These are phyloP conservation scores for Xiphorhynchus elegans DNA, from an alignment of 2,113 vertebrate genomes.

Conservation along the genomic window DNA sequence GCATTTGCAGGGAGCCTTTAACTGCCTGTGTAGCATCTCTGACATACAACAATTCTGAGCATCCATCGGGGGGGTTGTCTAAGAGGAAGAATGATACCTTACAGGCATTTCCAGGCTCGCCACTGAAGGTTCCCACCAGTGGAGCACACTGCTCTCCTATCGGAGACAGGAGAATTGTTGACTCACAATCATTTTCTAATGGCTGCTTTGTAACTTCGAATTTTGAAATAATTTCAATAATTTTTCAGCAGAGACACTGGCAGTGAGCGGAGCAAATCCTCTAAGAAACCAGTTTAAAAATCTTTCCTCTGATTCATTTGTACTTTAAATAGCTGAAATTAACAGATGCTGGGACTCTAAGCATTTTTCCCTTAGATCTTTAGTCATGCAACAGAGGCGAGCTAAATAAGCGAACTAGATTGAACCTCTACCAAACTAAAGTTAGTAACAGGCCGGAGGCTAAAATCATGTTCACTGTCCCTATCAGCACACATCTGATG, in stretches of 20 bases:
- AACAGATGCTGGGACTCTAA: conserved; percentile 54
- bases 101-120: background rate
- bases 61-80: background rate
- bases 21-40: background rate
- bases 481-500: conserved; percentile 32
- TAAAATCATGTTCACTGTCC: conserved; percentile 58
- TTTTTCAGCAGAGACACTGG: background rate
- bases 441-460: conserved; percentile 68
- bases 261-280: background rate
- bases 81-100: background rate
- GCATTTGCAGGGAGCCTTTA: background rate
- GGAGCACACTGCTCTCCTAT: background rate
- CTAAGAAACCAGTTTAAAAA: background rate
- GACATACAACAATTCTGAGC: background rate
- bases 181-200: background rate
- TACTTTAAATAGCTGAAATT: conserved; percentile 44
- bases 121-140: background rate
- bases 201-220: background rate
- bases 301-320: conserved; percentile 9
- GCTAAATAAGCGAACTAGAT: conserved; percentile 57
- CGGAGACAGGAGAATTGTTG: background rate
- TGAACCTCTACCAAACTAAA: conserved; percentile 61
- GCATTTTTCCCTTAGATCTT: conserved; percentile 27
- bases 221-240: background rate
- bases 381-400: conserved; percentile 22